Conservation (phyloP, 2,888 invertebrate genomes). For the Cheilosia scutellata region DNA sequence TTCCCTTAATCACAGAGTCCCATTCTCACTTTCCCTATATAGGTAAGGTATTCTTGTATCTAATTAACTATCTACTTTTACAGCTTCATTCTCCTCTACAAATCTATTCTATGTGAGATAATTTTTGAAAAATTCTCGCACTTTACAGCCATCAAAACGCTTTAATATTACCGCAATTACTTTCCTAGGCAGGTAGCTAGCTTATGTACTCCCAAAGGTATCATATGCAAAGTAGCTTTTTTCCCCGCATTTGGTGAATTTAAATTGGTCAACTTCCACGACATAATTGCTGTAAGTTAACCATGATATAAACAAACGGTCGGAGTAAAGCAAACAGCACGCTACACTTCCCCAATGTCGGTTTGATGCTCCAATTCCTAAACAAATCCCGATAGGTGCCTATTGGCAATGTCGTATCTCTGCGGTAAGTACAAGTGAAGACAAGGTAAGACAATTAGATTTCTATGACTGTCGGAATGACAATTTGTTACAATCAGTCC, state of each 20-base stretch:
- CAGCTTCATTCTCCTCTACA: too few species aligned
- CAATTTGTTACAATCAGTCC: slow-evolving; percentile 22
- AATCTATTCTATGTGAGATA: background rate
- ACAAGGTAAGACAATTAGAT: background rate
- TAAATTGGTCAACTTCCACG: background rate
- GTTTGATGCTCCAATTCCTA: slow-evolving; percentile 59
- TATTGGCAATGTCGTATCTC: slow-evolving; percentile 10
- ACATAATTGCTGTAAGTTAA: background rate
- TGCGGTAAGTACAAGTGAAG: slow-evolving; percentile 55
- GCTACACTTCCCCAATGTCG: slow-evolving; percentile 16
- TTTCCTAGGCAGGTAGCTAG: background rate
- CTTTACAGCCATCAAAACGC: background rate
- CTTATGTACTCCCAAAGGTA: background rate
- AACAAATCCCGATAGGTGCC: slow-evolving; percentile 26
- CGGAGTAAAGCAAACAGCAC: too few species aligned
- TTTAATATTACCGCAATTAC: background rate
- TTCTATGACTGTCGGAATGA: background rate
- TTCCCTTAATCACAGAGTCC: background rate
- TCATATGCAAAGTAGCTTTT: background rate
- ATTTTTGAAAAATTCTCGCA: slow-evolving; percentile 1
- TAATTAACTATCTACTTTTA: too few species aligned
- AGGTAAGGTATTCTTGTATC: background rate
- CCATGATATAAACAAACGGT: background rate
- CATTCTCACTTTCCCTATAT: background rate
- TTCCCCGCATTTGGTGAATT: background rate